These are phyloP conservation scores for Agrilus planipennis DNA, from an alignment of 1,140 invertebrate genomes.

Conservation along the genomic window DNA sequence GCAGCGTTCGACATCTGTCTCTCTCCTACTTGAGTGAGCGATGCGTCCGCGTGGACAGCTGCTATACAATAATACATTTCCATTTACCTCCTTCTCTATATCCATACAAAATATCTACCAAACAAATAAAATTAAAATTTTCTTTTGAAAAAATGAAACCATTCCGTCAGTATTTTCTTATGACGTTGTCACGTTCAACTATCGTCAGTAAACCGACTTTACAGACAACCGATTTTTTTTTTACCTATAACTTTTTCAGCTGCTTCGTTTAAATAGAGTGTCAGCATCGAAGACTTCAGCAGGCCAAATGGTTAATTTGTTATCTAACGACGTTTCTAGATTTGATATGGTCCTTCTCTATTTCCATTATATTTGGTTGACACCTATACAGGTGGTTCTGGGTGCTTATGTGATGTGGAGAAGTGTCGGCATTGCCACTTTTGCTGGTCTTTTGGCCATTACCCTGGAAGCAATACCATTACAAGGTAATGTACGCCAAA, in stretches of 20 bases:
- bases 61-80: too few relatives aligned
- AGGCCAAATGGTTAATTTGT: conserved; percentile 58
- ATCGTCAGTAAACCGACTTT: too few relatives aligned
- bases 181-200: too few relatives aligned
- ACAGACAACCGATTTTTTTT: too few relatives aligned
- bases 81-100: too few relatives aligned
- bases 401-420: conserved; percentile 51
- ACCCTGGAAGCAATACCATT: conserved; percentile 48
- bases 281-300: conserved; percentile 39
- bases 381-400: conserved; percentile 55
- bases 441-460: conserved; percentile 47
- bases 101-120: too few relatives aligned
- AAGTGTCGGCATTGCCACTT: conserved; percentile 41
- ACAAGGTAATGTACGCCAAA: conserved; percentile 51
- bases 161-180: too few relatives aligned
- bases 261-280: conserved; percentile 21
- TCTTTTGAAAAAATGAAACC: too few relatives aligned
- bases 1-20: too few relatives aligned
- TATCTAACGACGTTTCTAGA: conserved; percentile 59
- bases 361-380: conserved; percentile 57
- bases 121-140: too few relatives aligned
- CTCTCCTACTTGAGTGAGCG: too few relatives aligned
- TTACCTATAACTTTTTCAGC: conserved; percentile 9
- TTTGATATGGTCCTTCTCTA: conserved; percentile 40
- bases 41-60: too few relatives aligned